These are phyloP conservation scores for Mesochorus sp. DNA, from an alignment of 2,888 invertebrate species.

Conservation along the genomic window DNA sequence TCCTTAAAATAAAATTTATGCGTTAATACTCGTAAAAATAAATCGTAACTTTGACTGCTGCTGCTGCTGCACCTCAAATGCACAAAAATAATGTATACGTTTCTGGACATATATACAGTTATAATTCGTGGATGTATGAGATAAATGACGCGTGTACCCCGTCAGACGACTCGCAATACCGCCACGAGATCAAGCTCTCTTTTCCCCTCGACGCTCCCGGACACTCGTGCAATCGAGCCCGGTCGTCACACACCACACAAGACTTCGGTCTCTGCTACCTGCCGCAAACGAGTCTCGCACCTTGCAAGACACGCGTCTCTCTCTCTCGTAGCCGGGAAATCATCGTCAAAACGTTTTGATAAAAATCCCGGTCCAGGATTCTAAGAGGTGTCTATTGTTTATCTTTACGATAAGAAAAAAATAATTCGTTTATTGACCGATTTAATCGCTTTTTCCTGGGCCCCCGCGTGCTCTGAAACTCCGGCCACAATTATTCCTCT, in stretches of 20 bases:
- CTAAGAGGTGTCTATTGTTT: conserved; percentile 3
- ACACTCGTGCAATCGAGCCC: conserved; percentile 50
- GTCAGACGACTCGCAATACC: conserved; percentile 20
- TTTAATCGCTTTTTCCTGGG: too few species aligned
- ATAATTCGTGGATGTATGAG: not conserved
- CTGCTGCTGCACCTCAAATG: not conserved
- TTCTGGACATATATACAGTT: not conserved
- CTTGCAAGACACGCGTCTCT: conserved; percentile 79
- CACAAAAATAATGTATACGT: not conserved
- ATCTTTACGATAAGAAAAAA: too few species aligned
- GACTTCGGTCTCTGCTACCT: conserved; percentile 80
- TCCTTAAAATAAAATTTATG: too few species aligned
- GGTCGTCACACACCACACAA: conserved; percentile 72
- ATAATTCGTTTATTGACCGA: too few species aligned
- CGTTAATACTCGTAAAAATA: not conserved
- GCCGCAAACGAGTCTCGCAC: conserved; percentile 82
- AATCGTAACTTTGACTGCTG: too few species aligned
- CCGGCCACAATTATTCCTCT: too few species aligned
- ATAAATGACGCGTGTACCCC: conserved; percentile 43
- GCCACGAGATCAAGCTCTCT: conserved; percentile 29
- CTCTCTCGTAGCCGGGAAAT: conserved; percentile 45
- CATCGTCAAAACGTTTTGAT: conserved; percentile 60
- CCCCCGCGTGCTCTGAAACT: too few species aligned
- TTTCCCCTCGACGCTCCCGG: conserved; percentile 71
- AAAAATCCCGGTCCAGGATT: conserved; percentile 53